Percentiles rank a stretch among this genome's conserved stretches.
These are phyloP conservation scores for Cephalopterus ornatus DNA, from an alignment of 2,113 vertebrate species.

Conservation along the genomic window DNA sequence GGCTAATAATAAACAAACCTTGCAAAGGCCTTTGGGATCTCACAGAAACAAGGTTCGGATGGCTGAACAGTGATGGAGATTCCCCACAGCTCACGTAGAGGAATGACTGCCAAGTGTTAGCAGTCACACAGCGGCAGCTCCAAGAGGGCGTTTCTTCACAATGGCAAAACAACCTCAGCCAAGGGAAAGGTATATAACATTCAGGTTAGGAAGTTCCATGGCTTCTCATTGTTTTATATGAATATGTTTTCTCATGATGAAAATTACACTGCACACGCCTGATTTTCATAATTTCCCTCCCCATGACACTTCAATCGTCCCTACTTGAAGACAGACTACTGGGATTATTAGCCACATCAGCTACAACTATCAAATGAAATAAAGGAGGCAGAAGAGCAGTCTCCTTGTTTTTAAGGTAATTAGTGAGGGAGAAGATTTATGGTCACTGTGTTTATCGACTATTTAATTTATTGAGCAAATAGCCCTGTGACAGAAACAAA, in stretches of 20 bases:
- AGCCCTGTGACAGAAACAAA: neutral
- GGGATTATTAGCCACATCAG: neutral
- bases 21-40: conserved; percentile 19
- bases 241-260: neutral
- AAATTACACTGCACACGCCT: neutral
- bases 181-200: neutral
- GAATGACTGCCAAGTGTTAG: conserved; percentile 4
- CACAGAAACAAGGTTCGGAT: conserved; percentile 33
- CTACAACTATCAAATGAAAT: neutral
- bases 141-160: neutral
- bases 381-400: neutral
- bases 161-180: neutral
- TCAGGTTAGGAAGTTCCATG: neutral
- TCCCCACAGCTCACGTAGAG: neutral
- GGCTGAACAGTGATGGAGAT: conserved; percentile 12
- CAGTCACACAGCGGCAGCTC: neutral
- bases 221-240: neutral
- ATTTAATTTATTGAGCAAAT: neutral
- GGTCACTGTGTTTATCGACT: neutral
- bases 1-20: conserved; percentile 48
- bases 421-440: conserved; percentile 17
- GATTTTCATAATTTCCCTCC: neutral
- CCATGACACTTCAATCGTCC: neutral
- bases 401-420: neutral
- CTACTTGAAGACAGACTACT: neutral